phyloP scores from a whole-genome alignment of 2,113 vertebrate species.

The Etheostoma spectabile region DNA sequence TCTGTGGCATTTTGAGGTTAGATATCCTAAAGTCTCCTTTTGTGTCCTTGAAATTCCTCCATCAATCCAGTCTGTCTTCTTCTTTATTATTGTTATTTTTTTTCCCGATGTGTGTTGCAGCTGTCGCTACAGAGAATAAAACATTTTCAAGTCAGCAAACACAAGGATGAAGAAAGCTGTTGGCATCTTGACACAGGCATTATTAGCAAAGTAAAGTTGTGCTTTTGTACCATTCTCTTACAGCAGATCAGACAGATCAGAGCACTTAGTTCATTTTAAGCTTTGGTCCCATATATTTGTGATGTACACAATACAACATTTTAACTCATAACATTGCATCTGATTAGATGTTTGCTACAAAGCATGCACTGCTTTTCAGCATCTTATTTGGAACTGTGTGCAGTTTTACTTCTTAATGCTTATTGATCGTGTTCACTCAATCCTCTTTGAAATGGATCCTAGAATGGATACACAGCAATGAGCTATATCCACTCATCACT shows the following conservation, averaged over 20 bases:
- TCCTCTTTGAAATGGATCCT: too few species aligned
- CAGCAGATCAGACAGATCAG: neutral
- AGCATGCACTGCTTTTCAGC: too few species aligned
- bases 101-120: neutral
- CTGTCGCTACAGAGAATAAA: neutral
- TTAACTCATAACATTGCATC: too few species aligned
- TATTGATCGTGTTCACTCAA: too few species aligned
- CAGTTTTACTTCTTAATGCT: neutral
- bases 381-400: too few species aligned
- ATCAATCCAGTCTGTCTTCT: too few species aligned
- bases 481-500: too few species aligned
- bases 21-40: conserved; percentile 6
- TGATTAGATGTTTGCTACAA: too few species aligned
- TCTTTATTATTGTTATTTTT: neutral
- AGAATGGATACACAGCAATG: too few species aligned
- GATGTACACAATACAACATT: too few species aligned
- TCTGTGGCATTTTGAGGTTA: conserved; percentile 38
- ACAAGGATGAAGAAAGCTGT: neutral
- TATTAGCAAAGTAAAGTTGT: neutral
- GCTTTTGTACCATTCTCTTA: neutral
- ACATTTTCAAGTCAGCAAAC: conserved; percentile 18
- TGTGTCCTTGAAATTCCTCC: neutral
- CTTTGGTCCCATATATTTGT: too few species aligned
- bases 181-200: neutral
- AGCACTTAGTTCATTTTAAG: too few species aligned